These are phyloP conservation scores for Rhamnusium bicolor DNA, from an alignment of 2,888 invertebrate genomes.

Conservation along the genomic window DNA sequence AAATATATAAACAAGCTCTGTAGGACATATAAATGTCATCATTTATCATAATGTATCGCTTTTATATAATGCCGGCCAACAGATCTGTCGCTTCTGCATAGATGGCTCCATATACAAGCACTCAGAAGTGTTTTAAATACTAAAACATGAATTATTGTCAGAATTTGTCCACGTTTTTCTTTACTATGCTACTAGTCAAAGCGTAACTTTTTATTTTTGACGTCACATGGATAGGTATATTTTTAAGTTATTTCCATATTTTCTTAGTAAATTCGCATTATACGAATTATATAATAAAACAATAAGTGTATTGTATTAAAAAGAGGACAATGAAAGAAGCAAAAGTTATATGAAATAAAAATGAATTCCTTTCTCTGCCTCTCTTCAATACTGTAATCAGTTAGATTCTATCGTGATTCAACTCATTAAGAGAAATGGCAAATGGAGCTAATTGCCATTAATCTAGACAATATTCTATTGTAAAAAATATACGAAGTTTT, in stretches of 20 bases:
- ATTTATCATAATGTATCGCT: too few relatives aligned
- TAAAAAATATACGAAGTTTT: neutral
- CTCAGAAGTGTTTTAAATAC: too few relatives aligned
- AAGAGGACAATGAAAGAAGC: neutral
- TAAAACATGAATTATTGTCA: too few relatives aligned
- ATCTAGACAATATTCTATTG: conserved; percentile 22
- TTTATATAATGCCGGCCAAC: too few relatives aligned
- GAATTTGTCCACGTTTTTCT: too few relatives aligned
- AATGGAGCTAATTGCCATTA: conserved; percentile 29
- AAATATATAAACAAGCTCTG: too few relatives aligned
- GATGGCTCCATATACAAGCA: too few relatives aligned
- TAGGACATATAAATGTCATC: too few relatives aligned
- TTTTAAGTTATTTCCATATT: neutral
- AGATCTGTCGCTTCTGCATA: too few relatives aligned
- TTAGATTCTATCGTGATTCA: conserved; percentile 26
- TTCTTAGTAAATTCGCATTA: neutral
- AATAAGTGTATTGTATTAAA: neutral
- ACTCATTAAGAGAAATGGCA: conserved; percentile 22
- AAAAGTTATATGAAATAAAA: neutral
- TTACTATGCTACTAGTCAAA: too few relatives aligned
- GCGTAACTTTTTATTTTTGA: too few relatives aligned
- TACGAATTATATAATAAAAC: neutral
- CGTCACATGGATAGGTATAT: too few relatives aligned
- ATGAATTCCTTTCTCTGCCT: neutral
- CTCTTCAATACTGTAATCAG: neutral